Percentiles rank a stretch among this genome's conserved stretches.
Evolutionary conservation across 2,113 vertebrate species (phyloP).

Genomic region (Nothocercus julius): DNA sequence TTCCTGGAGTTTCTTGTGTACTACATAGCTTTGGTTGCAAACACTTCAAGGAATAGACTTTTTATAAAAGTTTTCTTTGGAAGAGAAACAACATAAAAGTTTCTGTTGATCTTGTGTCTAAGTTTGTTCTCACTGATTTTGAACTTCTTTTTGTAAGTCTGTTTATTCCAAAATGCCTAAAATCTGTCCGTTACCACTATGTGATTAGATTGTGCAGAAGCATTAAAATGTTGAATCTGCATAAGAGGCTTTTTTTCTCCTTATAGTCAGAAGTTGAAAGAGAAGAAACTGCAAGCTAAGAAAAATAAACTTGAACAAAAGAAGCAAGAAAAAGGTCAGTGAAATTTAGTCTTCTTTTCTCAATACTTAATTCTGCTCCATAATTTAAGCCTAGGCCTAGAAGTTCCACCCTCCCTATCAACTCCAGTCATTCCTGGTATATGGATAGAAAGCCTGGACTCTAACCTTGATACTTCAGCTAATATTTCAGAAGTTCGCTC

Average conservation of each 20-base stretch:
- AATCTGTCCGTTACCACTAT: neutral
- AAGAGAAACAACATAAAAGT: neutral
- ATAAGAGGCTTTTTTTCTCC: neutral
- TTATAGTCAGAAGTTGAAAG: conserved; percentile 84
- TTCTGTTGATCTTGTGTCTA: neutral
- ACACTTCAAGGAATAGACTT: neutral
- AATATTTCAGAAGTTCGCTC: conserved; percentile 13
- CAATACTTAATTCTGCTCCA: neutral
- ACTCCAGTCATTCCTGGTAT: neutral
- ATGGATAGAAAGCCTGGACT: neutral
- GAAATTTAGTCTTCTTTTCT: neutral
- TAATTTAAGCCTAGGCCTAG: neutral
- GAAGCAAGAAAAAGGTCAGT: conserved; percentile 75
- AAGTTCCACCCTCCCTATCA: neutral
- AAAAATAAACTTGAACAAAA: conserved; percentile 80
- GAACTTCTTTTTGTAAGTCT: neutral
- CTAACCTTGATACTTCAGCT: conserved; percentile 41
- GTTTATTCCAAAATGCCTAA: neutral
- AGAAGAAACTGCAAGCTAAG: conserved; percentile 84
- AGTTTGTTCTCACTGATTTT: neutral
- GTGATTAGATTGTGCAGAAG: neutral
- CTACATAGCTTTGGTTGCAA: neutral
- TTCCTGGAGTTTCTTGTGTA: neutral
- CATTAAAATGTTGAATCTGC: neutral
- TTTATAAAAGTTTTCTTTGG: neutral